Percentiles rank a stretch among this genome's conserved stretches.
These are phyloP conservation scores for Himalopsyche tibetana DNA, from an alignment of 2,888 invertebrate species.

Conservation along the genomic window DNA sequence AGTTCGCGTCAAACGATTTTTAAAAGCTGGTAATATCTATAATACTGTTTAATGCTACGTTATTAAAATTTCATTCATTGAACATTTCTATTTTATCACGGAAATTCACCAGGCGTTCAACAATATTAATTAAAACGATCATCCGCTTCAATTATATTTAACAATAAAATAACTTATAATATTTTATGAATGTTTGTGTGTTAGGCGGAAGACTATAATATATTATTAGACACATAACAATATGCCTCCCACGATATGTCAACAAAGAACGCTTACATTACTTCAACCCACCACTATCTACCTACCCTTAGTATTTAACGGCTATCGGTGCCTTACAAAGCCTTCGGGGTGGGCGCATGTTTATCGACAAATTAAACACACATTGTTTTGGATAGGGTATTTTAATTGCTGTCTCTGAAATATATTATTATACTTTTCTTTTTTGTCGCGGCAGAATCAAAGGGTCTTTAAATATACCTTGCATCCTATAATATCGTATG, in stretches of 20 bases:
- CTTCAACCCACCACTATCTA: constrained; percentile 11
- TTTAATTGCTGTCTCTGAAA: background rate
- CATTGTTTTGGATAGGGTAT: background rate
- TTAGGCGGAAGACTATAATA: background rate
- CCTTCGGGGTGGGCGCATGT: constrained; percentile 25
- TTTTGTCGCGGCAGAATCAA: background rate
- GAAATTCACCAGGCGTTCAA: too few species aligned
- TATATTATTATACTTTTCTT: background rate
- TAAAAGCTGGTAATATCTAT: too few species aligned
- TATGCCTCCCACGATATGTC: background rate
- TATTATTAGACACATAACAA: background rate
- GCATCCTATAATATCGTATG: too few species aligned
- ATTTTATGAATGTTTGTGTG: too few species aligned
- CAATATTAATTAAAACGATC: too few species aligned
- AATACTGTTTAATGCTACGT: too few species aligned
- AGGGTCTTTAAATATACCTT: too few species aligned
- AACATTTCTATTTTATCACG: too few species aligned
- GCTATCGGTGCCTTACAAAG: constrained; percentile 26
- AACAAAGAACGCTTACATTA: background rate
- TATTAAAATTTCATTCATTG: too few species aligned
- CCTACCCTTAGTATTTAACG: constrained; percentile 21
- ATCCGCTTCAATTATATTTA: too few species aligned
- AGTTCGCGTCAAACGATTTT: too few species aligned
- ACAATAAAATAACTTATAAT: too few species aligned
- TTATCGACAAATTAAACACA: constrained; percentile 34